Base-by-base conservation (phyloP, 1,140 invertebrate genomes). In the Aphelinus certus region DNA sequence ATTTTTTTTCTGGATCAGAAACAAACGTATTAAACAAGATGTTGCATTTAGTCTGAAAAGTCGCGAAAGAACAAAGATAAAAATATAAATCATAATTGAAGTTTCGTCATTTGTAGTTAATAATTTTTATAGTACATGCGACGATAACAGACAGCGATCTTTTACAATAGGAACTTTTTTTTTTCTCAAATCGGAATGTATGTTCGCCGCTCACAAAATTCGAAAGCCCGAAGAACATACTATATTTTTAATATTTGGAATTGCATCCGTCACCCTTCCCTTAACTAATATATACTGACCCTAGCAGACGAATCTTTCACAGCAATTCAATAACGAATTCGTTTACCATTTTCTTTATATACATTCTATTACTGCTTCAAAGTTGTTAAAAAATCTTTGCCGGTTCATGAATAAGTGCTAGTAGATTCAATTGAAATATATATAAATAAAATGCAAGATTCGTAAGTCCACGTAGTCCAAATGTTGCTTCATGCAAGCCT, bases 211-310 rank as follows among this genome's bases (percentile, higher is more conserved):
- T 26, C 26, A 26, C 26, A 26, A 5, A 45, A 62, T 51, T 64
- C 7, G 2, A 10, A 71, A 57, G 6, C n/a, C 9, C 57, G 58
- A 61, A 45, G 2, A 61, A 61, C 7, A 53, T 43, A 60, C 48
- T 3, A 9, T 53, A 56, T 71, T 45, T 51, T 48, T 1, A 48
- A 48, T 2, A 5, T 43, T 56, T 65, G 47, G 46, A n/a, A 51
- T 47, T 73, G 61, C 49, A 76, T 80, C 62, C 64, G 68, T 78
- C 58, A 76, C 67, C 76, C 71, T 77, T 76, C 55, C 64, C 73
- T 73, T 68, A 60, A 70, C 49, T 63, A 64, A 58, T 70, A 72
- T 26, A 58, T 9, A 49, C 26, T 48, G 46, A 47, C 71, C 71
- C 55, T 9, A 51, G 61, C 66, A 63, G 71, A 65, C 7, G 63